phyloP scores from a whole-genome alignment of 2,888 invertebrate genomes.

The Caenorhabditis angaria region DNA sequence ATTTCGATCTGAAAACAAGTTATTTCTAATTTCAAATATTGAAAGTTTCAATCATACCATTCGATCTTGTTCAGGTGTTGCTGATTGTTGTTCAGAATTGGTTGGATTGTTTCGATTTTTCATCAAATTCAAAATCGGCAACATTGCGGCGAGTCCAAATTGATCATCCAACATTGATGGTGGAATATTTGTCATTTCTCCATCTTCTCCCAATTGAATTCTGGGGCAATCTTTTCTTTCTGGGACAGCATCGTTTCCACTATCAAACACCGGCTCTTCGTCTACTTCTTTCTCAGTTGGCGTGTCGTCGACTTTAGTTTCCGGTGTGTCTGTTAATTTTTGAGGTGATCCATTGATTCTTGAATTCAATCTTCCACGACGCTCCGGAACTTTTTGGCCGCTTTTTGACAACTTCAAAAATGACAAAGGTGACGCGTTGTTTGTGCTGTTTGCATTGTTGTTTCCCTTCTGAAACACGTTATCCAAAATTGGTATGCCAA shows the following conservation, averaged over 20 bases:
- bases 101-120: not conserved
- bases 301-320: not conserved
- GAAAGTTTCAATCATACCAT: too few relatives aligned
- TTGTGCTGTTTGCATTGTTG: not conserved
- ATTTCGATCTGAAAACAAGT: slow-evolving; percentile 20
- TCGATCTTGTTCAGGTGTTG: too few relatives aligned
- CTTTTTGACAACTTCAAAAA: not conserved
- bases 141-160: slow-evolving; percentile 34
- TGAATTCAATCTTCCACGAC: not conserved
- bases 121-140: slow-evolving; percentile 28
- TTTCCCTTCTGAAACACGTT: not conserved
- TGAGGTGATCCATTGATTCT: not conserved
- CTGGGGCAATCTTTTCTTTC: not conserved
- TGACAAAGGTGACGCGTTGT: not conserved
- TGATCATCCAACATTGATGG: slow-evolving; percentile 32
- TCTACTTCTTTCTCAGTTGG: not conserved
- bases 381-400: not conserved
- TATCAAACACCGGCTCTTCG: too few relatives aligned
- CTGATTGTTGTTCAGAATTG: not conserved
- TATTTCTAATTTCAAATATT: too few relatives aligned
- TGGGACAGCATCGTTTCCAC: not conserved
- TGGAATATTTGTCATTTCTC: slow-evolving; percentile 35
- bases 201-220: not conserved
- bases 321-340: not conserved
- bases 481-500: too few relatives aligned